Conservation (phyloP, 2,888 invertebrate genomes). For the Nudaria mundana region DNA sequence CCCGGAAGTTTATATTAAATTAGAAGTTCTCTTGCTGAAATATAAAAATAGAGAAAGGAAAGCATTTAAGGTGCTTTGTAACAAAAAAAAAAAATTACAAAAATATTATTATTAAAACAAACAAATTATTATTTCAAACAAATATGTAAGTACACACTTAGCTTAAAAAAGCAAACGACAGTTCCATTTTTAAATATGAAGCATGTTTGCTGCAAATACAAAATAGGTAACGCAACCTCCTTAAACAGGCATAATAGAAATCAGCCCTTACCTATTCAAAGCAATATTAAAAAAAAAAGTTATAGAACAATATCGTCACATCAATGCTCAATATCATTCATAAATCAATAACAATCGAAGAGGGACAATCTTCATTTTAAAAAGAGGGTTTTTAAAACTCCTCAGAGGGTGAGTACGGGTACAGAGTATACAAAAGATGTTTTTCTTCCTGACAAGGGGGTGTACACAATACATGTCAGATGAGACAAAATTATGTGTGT, state of each 20-base stretch:
- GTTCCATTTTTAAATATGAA: too few species aligned
- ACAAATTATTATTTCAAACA: too few species aligned
- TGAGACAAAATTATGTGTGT: slow-evolving; percentile 36
- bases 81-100: too few species aligned
- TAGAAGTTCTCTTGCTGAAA: too few species aligned
- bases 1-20: too few species aligned
- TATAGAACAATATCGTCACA: slow-evolving; percentile 24
- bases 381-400: slow-evolving; percentile 42
- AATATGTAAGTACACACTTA: too few species aligned
- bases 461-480: slow-evolving; percentile 34
- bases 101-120: too few species aligned
- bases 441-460: slow-evolving; percentile 42
- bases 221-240: too few species aligned
- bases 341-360: slow-evolving; percentile 42
- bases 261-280: background rate
- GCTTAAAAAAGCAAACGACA: too few species aligned
- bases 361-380: slow-evolving; percentile 43
- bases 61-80: too few species aligned
- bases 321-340: slow-evolving; percentile 38
- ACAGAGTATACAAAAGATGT: slow-evolving; percentile 40
- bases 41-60: too few species aligned
- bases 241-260: background rate
- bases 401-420: slow-evolving; percentile 32
- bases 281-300: slow-evolving; percentile 18
- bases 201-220: too few species aligned